Evolutionary conservation across 2,888 invertebrate genomes (phyloP), one percentile per base, ranked within the genome.

Genomic region (Acanthosepion esculentum): DNA sequence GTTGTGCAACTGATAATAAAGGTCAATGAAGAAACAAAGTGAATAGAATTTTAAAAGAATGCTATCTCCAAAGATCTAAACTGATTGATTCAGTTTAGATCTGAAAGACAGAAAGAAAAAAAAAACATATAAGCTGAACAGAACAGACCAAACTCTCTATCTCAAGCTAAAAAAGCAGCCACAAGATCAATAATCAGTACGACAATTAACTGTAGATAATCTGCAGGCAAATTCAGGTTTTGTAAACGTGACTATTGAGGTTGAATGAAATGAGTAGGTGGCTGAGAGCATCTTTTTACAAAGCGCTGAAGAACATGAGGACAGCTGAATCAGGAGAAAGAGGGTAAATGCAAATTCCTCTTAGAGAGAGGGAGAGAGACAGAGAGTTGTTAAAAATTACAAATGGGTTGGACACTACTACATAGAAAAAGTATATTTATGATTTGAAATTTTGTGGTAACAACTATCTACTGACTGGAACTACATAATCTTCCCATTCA

Each of bases 211-310:
- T 78, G 78, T n/a, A 78, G 78, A 78, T 78, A 78, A 78, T 78
- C 78, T 78, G n/a, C n/a, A n/a, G 78, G n/a, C n/a, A 78, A 78
- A 78, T 78, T 78, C n/a, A 78, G n/a, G n/a, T 78, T 78, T 78
- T n/a, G 15, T 78, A 78, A 78, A n/a, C 78, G n/a, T n/a, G n/a
- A n/a, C n/a, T 78, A 78, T 78, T n/a, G n/a, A 78, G 78, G 78
- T 78, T 78, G 78, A 78, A 78, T n/a, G n/a, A 78, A 78, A 78
- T n/a, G 78, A 78, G n/a, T 20, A 78, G 78, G 78, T n/a, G 78
- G 78, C 12, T n/a, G 12, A 78, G 78, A 78, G 15, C 78, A 78
- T n/a, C n/a, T 15, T 78, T 41, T n/a, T 78, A 78, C 78, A 78
- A 78, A 15, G 18, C 15, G 10, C n/a, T n/a, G n/a, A n/a, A 12